phyloP scores from a whole-genome alignment of 2,888 invertebrate genomes.

The Dryocosmus kuriphilus region DNA sequence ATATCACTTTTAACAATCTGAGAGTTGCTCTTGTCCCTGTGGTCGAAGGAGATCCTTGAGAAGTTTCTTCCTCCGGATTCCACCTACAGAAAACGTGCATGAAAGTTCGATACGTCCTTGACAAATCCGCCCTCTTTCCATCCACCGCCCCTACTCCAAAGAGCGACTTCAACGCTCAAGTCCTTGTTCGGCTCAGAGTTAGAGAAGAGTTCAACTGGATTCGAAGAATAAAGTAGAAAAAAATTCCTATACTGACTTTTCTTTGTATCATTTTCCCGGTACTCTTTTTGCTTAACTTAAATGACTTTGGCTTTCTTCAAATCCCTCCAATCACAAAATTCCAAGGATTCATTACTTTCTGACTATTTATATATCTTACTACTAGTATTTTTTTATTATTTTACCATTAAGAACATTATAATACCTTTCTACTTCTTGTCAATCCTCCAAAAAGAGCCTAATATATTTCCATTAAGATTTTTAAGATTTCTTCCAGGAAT shows the following conservation, averaged over 20 bases:
- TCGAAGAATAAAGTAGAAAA: background rate
- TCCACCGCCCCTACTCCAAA: background rate
- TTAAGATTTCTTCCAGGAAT: background rate
- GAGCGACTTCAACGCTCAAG: constrained; percentile 8
- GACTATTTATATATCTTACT: background rate
- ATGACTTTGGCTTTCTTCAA: background rate
- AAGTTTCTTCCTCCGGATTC: constrained; percentile 40
- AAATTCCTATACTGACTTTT: background rate
- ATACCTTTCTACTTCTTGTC: background rate
- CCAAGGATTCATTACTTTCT: background rate
- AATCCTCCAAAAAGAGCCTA: too few species aligned
- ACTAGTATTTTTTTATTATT: background rate
- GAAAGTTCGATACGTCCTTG: constrained; percentile 58
- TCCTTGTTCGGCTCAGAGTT: constrained; percentile 6
- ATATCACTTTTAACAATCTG: constrained; percentile 6
- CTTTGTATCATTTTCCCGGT: background rate
- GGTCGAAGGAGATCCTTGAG: constrained; percentile 14
- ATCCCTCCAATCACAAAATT: background rate
- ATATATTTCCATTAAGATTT: too few species aligned
- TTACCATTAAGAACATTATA: too few species aligned
- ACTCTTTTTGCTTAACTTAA: constrained; percentile 6
- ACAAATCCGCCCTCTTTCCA: constrained; percentile 38
- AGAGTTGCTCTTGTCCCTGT: background rate
- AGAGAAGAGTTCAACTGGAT: constrained; percentile 7
- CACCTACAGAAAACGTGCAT: constrained; percentile 53